phyloP scores from a whole-genome alignment of 2,113 vertebrate genomes.

The Lophura nycthemera region DNA sequence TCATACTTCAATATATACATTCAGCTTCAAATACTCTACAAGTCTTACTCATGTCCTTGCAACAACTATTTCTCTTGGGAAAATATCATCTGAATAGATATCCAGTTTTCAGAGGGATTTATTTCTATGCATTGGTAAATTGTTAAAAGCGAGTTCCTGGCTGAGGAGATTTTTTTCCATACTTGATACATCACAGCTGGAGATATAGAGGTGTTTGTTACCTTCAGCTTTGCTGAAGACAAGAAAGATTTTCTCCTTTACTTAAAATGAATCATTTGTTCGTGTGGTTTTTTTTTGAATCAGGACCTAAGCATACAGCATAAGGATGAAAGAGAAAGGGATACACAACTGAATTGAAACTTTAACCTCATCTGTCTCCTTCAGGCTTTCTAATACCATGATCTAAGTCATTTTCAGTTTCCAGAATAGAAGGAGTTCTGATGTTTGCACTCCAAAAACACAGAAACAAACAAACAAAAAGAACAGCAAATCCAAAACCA shows the following conservation, averaged over 20 bases:
- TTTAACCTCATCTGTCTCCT: background rate
- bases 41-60: background rate
- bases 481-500: background rate
- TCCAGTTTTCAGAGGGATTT: background rate
- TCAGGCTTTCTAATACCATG: background rate
- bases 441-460: background rate
- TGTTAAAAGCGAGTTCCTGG: background rate
- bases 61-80: background rate
- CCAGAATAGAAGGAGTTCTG: background rate
- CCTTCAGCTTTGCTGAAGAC: background rate
- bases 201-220: background rate
- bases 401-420: background rate
- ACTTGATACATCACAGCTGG: background rate
- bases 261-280: background rate
- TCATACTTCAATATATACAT: background rate
- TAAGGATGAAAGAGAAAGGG: background rate
- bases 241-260: background rate
- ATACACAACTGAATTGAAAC: background rate
- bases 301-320: background rate
- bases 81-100: background rate
- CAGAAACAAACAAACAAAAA: too few species aligned
- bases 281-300: background rate
- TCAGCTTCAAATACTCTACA: background rate
- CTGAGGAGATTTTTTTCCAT: background rate
- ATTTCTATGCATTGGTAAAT: background rate